Base-by-base conservation (phyloP, 2,888 invertebrate species). In the Apodemia zela region DNA sequence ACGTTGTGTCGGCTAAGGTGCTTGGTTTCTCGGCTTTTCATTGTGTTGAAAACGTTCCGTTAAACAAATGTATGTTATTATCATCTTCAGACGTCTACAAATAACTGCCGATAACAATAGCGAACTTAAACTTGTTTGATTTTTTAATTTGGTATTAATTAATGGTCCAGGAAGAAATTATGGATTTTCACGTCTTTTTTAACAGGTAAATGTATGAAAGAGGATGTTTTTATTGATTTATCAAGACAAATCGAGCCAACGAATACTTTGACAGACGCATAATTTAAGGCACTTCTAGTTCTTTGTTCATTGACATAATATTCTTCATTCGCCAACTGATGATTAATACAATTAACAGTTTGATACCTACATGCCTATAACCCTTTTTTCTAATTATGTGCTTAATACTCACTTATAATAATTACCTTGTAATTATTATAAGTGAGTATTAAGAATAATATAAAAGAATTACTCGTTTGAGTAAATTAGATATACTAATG, bases 61-160 rank as follows among this genome's bases (percentile, higher is more conserved):
- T 80, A 81, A 80, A 72, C 79, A 78, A 84, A 82, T 86, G 72
- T 72, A 81, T 88, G 84, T 87, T 86, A 88, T 89, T 89, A 88
- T 67, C 72, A 65, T 73, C 73, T 69, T 71, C 72, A 68, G 76
- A 75, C 72, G 71, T 73, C 74, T 76, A 78, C 80, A 80, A 84
- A 84, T 78, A 83, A 80, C 80, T 73, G 74, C 74, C 67, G 73
- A 75, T 75, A 82, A 83, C 76, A 78, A 80, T 74, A 76, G 67
- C 61, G 69, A 67, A 60, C 67, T 67, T 61, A 68, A 68, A 67
- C 69, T 71, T 69, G 73, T 72, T 74, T 72, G 73, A 73, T 73
- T 79, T 79, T 73, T 74, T 77, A 77, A 73, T 70, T 64, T 42
- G 59, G 68, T 69, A 71, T 73, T 73, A 67, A 69, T 64, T 42